These are phyloP conservation scores for Bujurquina vittata DNA, from an alignment of 2,113 vertebrate genomes.

Conservation along the genomic window DNA sequence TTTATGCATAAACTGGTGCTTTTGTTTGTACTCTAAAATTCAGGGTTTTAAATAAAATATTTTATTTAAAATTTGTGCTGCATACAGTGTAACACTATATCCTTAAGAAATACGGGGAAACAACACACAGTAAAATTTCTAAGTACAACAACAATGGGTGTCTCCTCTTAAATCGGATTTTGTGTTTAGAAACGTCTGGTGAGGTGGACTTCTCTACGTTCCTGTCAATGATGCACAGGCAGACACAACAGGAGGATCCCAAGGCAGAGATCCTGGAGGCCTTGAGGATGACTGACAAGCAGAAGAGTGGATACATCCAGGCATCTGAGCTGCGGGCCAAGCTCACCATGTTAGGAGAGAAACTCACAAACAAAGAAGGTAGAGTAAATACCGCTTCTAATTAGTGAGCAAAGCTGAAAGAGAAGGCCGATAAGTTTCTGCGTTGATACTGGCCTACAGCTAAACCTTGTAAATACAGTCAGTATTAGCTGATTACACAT, in stretches of 20 bases:
- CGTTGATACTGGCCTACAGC: not conserved
- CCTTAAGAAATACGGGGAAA: not conserved
- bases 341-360: conserved; percentile 90
- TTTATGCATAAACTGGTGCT: not conserved
- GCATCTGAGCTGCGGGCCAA: conserved; percentile 88
- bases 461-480: not conserved
- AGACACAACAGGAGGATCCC: conserved; percentile 92
- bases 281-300: conserved; percentile 90
- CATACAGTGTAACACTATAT: not conserved
- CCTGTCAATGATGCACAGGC: conserved; percentile 92
- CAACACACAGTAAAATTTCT: not conserved
- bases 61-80: not conserved
- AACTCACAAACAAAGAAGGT: conserved; percentile 92
- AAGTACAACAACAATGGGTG: not conserved
- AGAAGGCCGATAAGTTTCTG: not conserved
- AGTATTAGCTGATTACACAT: not conserved
- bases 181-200: conserved; percentile 78
- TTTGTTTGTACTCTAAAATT: not conserved
- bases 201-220: conserved; percentile 97
- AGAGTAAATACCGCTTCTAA: not conserved
- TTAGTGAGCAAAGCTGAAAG: not conserved
- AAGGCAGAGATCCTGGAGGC: conserved; percentile 89
- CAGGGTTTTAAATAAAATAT: not conserved
- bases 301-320: conserved; percentile 86
- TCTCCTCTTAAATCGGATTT: not conserved